Base-by-base conservation (phyloP, 2,797 vertebrate genomes). In the Glossophaga mutica region DNA sequence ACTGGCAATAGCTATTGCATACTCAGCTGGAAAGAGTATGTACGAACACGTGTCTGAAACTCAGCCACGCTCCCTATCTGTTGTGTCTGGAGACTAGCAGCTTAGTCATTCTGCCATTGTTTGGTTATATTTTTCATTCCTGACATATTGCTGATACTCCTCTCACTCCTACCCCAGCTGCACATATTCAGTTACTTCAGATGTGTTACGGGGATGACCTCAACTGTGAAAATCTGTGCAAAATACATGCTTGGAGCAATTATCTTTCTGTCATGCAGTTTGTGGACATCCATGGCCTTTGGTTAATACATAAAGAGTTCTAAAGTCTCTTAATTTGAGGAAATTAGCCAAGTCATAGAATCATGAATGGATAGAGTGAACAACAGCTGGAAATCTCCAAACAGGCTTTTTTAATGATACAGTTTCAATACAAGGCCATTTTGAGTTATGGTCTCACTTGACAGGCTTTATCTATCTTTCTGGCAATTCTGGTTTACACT, bases 401-500 rank as follows among this genome's bases (percentile, higher is more conserved):
- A 59, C 34, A 85, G 26, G 12, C 29, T 82, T 89, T 48, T 76
- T 50, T n/a, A 52, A 78, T 29, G 22, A 1, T n/a, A 62, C 24
- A 15, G 6, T 55, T 73, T 86, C 50, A 87, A n/a, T 37, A 22
- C n/a, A 42, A 94, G 42, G 24, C 29, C n/a, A 50, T 84, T 86
- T 86, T 48, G 39, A 83, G 52, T 88, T 93, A 86, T 14, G 29
- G 44, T 85, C 91, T 95, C 46, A 67, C 79, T 79, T 70, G 74
- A 81, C 11, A 2, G 19, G 32, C 76, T 96, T 81, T 70, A 55
- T 90, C 89, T 90, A 19, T 87, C 39, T 90, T 92, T 79, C 96
- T 96, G 87, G 76, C 97, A 87, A 85, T 96, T 96, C 96, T 96
- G 86, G 97, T 97, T 96, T 95, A 90, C 50, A 73, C 85, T 95